A percentile compares a stretch with the other conserved stretches of the same genome.
Conservation (phyloP, 2,797 vertebrate species). For the Hoplostethus atlanticus region DNA sequence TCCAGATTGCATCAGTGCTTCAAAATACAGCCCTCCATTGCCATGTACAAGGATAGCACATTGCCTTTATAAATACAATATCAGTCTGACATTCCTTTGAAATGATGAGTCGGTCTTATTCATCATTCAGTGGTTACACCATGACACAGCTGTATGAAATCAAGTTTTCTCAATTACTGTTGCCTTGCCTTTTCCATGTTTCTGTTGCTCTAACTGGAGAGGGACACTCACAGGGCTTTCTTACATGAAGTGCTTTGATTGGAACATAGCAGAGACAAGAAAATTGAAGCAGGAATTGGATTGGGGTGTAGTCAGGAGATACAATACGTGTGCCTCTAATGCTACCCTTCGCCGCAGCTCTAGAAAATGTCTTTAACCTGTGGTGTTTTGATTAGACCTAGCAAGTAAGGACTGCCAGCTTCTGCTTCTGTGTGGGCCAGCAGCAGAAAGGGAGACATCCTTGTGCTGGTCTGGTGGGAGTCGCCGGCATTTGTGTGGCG, state of each 20-base stretch:
- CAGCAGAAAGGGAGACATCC: constrained; percentile 15
- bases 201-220: constrained; percentile 52
- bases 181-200: constrained; percentile 37
- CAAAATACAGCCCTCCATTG: constrained; percentile 16
- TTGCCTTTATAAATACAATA: constrained; percentile 42
- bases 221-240: constrained; percentile 52
- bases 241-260: constrained; percentile 65
- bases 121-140: constrained; percentile 33
- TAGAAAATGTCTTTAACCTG: constrained; percentile 53
- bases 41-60: neutral
- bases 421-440: constrained; percentile 16
- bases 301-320: constrained; percentile 44
- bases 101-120: constrained; percentile 53
- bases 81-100: constrained; percentile 15
- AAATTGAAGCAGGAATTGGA: constrained; percentile 78
- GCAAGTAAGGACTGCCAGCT: constrained; percentile 19
- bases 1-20: no score
- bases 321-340: constrained; percentile 57
- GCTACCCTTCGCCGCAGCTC: constrained; percentile 38
- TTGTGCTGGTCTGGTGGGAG: constrained; percentile 47
- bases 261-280: constrained; percentile 71
- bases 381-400: constrained; percentile 45
- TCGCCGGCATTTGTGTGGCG: constrained; percentile 51
- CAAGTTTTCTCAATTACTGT: constrained; percentile 66
- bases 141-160: constrained; percentile 60